Evolutionary conservation across 30 jellyfish, hydroid and myxozoan genomes (phyloP).

Genomic region (Cassiopea xamachana): DNA sequence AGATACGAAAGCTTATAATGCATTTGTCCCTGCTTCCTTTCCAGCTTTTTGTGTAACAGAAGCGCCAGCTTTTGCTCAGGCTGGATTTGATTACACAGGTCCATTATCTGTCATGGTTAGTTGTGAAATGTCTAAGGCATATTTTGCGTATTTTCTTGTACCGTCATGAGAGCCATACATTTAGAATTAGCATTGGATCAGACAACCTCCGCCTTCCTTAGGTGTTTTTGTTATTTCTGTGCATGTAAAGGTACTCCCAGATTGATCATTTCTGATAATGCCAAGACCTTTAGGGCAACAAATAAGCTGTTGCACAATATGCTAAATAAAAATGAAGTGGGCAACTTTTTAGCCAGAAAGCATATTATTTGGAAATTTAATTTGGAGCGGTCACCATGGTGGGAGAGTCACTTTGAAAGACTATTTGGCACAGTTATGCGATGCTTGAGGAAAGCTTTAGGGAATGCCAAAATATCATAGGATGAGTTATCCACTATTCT

Average conservation of each 20-base stretch:
- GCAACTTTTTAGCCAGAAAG: neutral
- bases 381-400: slow-evolving; percentile 60
- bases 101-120: slow-evolving; percentile 12
- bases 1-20: slow-evolving; percentile 31
- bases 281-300: slow-evolving; percentile 34
- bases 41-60: slow-evolving; percentile 52
- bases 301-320: neutral
- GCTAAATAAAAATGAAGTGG: neutral
- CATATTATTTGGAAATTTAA: slow-evolving; percentile 21
- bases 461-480: slow-evolving; percentile 25
- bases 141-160: slow-evolving; percentile 50
- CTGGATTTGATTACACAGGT: slow-evolving; percentile 65
- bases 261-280: slow-evolving; percentile 24
- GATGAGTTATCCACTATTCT: slow-evolving; percentile 14
- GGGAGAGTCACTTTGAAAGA: slow-evolving; percentile 63
- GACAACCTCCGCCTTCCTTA: slow-evolving; percentile 2
- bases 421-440: slow-evolving; percentile 47
- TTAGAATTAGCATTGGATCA: slow-evolving; percentile 24
- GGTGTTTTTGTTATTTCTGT: slow-evolving; percentile 8
- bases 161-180: slow-evolving; percentile 49
- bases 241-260: slow-evolving; percentile 32
- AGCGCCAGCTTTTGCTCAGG: slow-evolving; percentile 45
- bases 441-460: slow-evolving; percentile 29
- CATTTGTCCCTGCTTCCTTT: slow-evolving; percentile 32
- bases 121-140: slow-evolving; percentile 27